Evolutionary conservation across 2,113 vertebrate species (phyloP).

Genomic region (Lethenteron reissneri): DNA sequence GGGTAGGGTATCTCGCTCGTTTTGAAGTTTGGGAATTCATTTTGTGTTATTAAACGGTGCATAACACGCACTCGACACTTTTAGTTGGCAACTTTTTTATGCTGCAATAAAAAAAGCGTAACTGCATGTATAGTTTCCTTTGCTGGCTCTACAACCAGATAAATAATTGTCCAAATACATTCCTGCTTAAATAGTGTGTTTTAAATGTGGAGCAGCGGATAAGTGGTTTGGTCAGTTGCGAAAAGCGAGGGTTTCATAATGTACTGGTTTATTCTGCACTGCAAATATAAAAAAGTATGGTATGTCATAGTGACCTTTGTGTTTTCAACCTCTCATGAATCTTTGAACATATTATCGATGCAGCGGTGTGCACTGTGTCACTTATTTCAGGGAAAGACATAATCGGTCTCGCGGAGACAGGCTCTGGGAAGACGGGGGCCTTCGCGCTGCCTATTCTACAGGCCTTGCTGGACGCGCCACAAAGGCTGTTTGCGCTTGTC

Average conservation of each 20-base stretch:
- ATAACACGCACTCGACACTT: background rate
- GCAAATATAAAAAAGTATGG: background rate
- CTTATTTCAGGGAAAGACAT: conserved; percentile 43
- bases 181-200: background rate
- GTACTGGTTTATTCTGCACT: background rate
- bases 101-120: background rate
- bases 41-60: background rate
- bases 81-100: background rate
- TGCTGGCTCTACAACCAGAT: background rate
- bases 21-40: background rate
- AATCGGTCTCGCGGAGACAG: conserved; percentile 84
- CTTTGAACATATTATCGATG: background rate
- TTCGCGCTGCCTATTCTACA: conserved; percentile 90
- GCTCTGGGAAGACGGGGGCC: conserved; percentile 83
- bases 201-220: background rate
- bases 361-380: conserved; percentile 9
- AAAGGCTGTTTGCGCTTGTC: conserved; percentile 67
- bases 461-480: conserved; percentile 46
- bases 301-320: background rate
- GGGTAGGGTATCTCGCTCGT: conserved; percentile 24
- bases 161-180: background rate
- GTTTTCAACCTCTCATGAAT: background rate
- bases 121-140: too few relatives aligned
- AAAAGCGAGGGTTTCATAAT: background rate
- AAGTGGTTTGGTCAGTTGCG: background rate